Conservation (phyloP, 2,888 invertebrate genomes). For the Scaeva pyrastri region DNA sequence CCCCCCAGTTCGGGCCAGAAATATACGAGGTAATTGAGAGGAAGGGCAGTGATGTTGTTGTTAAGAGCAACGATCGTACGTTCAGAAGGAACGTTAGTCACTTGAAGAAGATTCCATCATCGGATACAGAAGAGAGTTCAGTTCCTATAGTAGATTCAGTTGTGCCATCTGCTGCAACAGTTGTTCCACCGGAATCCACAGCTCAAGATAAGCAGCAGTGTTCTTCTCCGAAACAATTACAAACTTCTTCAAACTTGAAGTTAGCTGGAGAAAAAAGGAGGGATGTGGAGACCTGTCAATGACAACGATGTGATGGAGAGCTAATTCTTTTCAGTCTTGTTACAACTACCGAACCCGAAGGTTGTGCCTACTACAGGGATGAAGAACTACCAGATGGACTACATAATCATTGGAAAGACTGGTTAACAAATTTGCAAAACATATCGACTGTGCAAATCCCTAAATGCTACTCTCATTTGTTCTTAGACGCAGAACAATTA, state of each 20-base stretch:
- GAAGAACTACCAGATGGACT: constrained; percentile 34
- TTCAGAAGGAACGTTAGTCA: background rate
- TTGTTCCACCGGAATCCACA: too few species aligned
- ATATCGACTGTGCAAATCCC: constrained; percentile 29
- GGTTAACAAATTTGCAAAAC: constrained; percentile 66
- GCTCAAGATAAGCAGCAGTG: too few species aligned
- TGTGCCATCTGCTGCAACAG: background rate
- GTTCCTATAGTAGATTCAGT: background rate
- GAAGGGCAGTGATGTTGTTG: constrained; percentile 1
- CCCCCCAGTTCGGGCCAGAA: constrained; percentile 7
- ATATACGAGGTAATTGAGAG: constrained; percentile 10
- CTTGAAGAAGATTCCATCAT: background rate
- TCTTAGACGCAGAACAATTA: too few species aligned
- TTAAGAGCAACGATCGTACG: constrained; percentile 2
- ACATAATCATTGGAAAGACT: constrained; percentile 48
- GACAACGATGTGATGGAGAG: background rate
- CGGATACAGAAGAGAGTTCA: background rate
- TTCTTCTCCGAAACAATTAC: too few species aligned
- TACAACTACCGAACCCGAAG: background rate
- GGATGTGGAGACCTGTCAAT: background rate
- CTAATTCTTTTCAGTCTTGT: background rate
- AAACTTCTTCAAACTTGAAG: too few species aligned
- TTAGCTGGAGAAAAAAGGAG: too few species aligned
- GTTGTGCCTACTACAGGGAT: constrained; percentile 19
- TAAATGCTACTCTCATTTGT: too few species aligned